Conservation (phyloP, 2,797 vertebrate species). For the Dendrocincla tyrannina region DNA sequence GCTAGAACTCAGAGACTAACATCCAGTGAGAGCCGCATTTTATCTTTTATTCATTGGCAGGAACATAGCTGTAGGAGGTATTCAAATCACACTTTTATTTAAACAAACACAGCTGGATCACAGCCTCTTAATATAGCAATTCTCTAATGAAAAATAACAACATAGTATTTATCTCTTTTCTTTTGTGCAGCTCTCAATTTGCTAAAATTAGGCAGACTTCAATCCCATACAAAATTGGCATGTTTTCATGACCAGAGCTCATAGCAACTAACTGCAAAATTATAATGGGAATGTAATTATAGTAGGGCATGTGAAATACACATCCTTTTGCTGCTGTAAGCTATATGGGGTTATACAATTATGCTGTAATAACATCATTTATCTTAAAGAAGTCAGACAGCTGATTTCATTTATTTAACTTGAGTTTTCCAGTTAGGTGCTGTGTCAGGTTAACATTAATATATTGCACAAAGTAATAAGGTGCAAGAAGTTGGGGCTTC, state of each 20-base stretch:
- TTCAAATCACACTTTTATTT: slow-evolving; percentile 88
- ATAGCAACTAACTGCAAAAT: slow-evolving; percentile 84
- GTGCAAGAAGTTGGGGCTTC: slow-evolving; percentile 24
- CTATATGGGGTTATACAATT: slow-evolving; percentile 77
- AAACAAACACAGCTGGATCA: slow-evolving; percentile 87
- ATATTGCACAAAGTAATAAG: slow-evolving; percentile 38
- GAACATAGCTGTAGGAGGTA: slow-evolving; percentile 84
- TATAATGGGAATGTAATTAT: slow-evolving; percentile 81
- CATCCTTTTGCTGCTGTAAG: slow-evolving; percentile 80
- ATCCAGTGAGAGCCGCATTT: slow-evolving; percentile 75
- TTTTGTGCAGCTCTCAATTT: slow-evolving; percentile 84
- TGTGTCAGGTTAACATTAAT: slow-evolving; percentile 67
- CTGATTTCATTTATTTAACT: slow-evolving; percentile 79
- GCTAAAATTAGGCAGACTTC: slow-evolving; percentile 84
- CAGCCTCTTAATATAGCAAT: slow-evolving; percentile 85
- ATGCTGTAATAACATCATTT: slow-evolving; percentile 78
- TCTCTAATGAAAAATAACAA: slow-evolving; percentile 87
- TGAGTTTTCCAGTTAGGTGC: slow-evolving; percentile 64
- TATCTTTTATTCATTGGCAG: slow-evolving; percentile 86
- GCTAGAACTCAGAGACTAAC: slow-evolving; percentile 77
- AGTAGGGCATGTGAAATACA: slow-evolving; percentile 80
- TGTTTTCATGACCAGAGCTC: slow-evolving; percentile 84
- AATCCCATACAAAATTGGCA: slow-evolving; percentile 81
- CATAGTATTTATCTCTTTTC: slow-evolving; percentile 84
- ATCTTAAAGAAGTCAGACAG: slow-evolving; percentile 77